Evolutionary conservation across 2,797 vertebrate genomes (phyloP).

Genomic region (Merluccius polli): DNA sequence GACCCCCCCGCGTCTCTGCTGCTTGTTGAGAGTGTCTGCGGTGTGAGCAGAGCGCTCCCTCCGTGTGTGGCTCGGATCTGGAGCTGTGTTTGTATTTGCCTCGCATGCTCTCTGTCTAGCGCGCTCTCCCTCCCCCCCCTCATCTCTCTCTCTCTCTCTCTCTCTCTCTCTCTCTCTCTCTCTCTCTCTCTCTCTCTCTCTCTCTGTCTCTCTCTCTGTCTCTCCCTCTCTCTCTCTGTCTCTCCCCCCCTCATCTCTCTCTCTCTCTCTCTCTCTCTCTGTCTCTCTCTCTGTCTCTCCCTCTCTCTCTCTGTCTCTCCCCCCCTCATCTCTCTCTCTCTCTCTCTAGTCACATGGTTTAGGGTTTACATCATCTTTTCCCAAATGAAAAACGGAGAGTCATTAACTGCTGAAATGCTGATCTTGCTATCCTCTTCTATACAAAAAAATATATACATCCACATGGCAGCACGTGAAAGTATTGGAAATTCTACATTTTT

Average conservation of each 20-base stretch:
- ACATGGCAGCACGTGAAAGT: not conserved
- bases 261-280: not conserved
- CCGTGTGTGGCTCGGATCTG: conserved; percentile 54
- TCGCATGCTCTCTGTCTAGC: conserved; percentile 12
- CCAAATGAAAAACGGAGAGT: conserved; percentile 77
- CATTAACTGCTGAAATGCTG: conserved; percentile 78
- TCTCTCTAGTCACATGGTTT: conserved; percentile 81
- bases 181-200: conserved; percentile 24
- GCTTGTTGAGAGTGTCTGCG: no score
- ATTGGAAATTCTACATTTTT: not conserved
- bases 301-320: conserved; percentile 41
- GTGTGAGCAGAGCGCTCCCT: conserved; percentile 19
- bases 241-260: not conserved
- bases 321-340: conserved; percentile 30
- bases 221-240: conserved; percentile 40
- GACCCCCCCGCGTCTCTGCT: conserved; percentile 7
- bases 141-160: conserved; percentile 33
- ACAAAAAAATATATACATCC: not conserved
- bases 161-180: conserved; percentile 30
- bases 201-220: conserved; percentile 6
- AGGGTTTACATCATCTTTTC: conserved; percentile 92
- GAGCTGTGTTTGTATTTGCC: conserved; percentile 53
- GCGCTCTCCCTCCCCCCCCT: not conserved
- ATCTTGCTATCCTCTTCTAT: conserved; percentile 22
- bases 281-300: conserved; percentile 40